Percentiles rank a stretch among this genome's conserved stretches.
Conservation (phyloP, 1,140 invertebrate species). For the Drosophila varians region DNA sequence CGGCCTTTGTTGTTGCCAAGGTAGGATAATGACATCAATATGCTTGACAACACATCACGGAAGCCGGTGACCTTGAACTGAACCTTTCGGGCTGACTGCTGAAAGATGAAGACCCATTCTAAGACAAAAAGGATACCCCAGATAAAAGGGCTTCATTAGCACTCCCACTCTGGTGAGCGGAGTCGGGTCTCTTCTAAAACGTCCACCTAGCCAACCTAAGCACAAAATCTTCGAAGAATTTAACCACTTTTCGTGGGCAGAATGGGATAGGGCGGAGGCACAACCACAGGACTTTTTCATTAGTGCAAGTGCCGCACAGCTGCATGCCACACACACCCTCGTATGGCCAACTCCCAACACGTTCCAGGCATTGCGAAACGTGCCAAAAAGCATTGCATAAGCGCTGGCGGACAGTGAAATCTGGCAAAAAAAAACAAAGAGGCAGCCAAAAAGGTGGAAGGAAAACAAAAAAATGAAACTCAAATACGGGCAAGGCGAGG, state of each 20-base stretch:
- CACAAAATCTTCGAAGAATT: slow-evolving; percentile 15
- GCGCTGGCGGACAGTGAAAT: slow-evolving; percentile 69
- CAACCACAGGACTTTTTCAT: slow-evolving; percentile 70
- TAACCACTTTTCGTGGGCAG: not conserved
- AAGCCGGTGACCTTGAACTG: slow-evolving; percentile 43
- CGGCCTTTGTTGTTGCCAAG: slow-evolving; percentile 17
- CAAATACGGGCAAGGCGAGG: slow-evolving; percentile 33
- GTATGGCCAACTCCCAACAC: slow-evolving; percentile 39
- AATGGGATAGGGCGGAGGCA: not conserved
- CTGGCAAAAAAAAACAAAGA: slow-evolving; percentile 46
- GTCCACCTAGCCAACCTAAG: not conserved
- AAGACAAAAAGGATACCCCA: not conserved
- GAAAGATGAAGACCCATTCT: not conserved
- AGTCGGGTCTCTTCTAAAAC: slow-evolving; percentile 1
- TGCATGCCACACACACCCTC: slow-evolving; percentile 14
- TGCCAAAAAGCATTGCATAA: slow-evolving; percentile 77
- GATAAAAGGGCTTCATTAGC: slow-evolving; percentile 24
- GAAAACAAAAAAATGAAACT: slow-evolving; percentile 50
- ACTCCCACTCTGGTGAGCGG: slow-evolving; percentile 2
- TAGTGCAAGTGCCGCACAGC: slow-evolving; percentile 66
- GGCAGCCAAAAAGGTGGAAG: slow-evolving; percentile 18
- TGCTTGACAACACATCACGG: slow-evolving; percentile 21
- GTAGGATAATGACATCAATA: slow-evolving; percentile 69
- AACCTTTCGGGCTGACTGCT: not conserved
- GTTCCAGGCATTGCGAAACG: slow-evolving; percentile 63